These are phyloP conservation scores for Sinhomidia bicolor DNA, from an alignment of 2,888 invertebrate species.

Conservation along the genomic window DNA sequence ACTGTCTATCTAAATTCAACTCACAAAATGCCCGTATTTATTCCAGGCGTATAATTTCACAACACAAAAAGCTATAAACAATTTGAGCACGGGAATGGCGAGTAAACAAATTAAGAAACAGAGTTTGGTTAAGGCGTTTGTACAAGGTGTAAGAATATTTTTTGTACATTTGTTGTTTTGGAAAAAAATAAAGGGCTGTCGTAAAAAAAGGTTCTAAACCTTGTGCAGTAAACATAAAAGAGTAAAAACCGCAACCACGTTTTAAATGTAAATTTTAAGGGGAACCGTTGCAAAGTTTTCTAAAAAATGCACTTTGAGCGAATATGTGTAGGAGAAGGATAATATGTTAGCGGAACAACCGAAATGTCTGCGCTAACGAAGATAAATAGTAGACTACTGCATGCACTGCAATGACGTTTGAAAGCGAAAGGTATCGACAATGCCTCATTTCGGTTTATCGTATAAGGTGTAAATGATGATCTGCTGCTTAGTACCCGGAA, in stretches of 20 bases:
- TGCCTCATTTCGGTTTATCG: neutral
- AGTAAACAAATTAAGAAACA: too few relatives aligned
- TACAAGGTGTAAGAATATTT: too few relatives aligned
- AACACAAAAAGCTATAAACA: too few relatives aligned
- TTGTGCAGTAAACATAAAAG: too few relatives aligned
- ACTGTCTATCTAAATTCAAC: too few relatives aligned
- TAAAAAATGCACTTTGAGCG: too few relatives aligned
- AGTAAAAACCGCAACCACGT: neutral
- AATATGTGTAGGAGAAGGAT: neutral
- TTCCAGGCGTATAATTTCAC: too few relatives aligned
- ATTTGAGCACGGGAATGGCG: too few relatives aligned
- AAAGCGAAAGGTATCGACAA: neutral
- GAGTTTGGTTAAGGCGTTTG: too few relatives aligned
- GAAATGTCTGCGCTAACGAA: neutral
- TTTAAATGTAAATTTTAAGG: neutral
- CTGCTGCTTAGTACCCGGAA: neutral
- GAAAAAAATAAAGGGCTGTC: neutral
- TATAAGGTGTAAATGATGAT: slow-evolving; percentile 16
- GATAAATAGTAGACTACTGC: slow-evolving; percentile 29
- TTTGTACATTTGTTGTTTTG: too few relatives aligned
- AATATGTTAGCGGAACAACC: neutral
- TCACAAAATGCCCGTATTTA: too few relatives aligned
- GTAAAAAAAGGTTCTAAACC: neutral
- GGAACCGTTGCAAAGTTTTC: neutral
- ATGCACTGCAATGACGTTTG: neutral